phyloP scores from a whole-genome alignment of 1,140 invertebrate genomes.

The Trissolcus basalis region DNA sequence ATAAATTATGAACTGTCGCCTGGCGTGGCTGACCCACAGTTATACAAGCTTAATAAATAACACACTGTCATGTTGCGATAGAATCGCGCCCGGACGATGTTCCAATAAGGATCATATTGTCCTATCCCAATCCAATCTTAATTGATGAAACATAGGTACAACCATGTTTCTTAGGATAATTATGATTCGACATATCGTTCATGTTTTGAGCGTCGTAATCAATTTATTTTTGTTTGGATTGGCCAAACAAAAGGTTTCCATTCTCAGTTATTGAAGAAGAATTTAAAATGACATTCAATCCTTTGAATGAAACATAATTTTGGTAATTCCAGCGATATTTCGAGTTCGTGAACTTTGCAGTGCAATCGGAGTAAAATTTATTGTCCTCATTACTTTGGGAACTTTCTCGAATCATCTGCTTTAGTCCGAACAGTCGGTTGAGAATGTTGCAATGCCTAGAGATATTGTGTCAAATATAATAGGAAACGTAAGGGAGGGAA shows the following conservation, averaged over 20 bases:
- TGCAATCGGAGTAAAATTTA: slow-evolving; percentile 34
- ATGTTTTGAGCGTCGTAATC: background rate
- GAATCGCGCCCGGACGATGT: slow-evolving; percentile 37
- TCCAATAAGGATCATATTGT: slow-evolving; percentile 48
- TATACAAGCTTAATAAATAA: slow-evolving; percentile 49
- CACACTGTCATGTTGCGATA: slow-evolving; percentile 43
- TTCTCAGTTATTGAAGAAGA: background rate
- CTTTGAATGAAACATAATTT: slow-evolving; percentile 6
- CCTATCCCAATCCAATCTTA: slow-evolving; percentile 28
- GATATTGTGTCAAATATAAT: slow-evolving; percentile 54
- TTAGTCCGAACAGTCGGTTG: slow-evolving; percentile 39
- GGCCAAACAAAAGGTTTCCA: background rate
- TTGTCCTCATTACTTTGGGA: slow-evolving; percentile 46
- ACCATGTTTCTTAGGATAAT: slow-evolving; percentile 10
- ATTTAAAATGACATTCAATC: background rate
- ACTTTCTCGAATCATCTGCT: slow-evolving; percentile 46
- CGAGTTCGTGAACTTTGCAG: slow-evolving; percentile 16
- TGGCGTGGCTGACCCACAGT: slow-evolving; percentile 40
- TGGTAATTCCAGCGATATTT: slow-evolving; percentile 33
- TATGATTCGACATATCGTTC: slow-evolving; percentile 8
- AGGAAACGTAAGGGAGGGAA: slow-evolving; percentile 8
- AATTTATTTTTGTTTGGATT: background rate
- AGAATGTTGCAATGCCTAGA: slow-evolving; percentile 47
- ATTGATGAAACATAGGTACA: slow-evolving; percentile 38
- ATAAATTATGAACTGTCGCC: slow-evolving; percentile 55